Percentiles rank a stretch among this genome's conserved stretches.
Evolutionary conservation across 2,888 invertebrate genomes (phyloP).

Genomic region (Neuroscelio doddi): DNA sequence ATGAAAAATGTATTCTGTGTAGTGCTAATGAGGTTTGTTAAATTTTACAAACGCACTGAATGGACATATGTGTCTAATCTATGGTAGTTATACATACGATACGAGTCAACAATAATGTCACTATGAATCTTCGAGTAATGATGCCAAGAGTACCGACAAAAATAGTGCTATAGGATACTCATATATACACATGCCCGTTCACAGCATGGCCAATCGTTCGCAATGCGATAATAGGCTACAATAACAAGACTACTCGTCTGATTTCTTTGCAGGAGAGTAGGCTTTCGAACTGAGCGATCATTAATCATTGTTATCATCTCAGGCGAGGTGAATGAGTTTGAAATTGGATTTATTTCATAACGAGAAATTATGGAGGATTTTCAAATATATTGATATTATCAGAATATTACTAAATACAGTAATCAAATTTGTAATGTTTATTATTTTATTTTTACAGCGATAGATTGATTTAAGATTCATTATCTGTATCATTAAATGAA

Average conservation of each 20-base stretch:
- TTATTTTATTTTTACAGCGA: not conserved
- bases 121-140: slow-evolving; percentile 15
- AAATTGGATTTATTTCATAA: slow-evolving; percentile 2
- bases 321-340: slow-evolving; percentile 1
- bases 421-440: not conserved
- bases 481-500: too few relatives aligned
- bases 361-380: not conserved
- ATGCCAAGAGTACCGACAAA: slow-evolving; percentile 10
- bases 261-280: slow-evolving; percentile 10
- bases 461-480: too few relatives aligned
- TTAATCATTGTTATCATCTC: slow-evolving; percentile 11
- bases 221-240: slow-evolving; percentile 13
- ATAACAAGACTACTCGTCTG: slow-evolving; percentile 8
- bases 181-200: slow-evolving; percentile 2
- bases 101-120: slow-evolving; percentile 5
- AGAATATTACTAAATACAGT: not conserved
- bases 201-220: slow-evolving; percentile 10
- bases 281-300: slow-evolving; percentile 1
- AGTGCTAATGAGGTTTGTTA: not conserved
- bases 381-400: not conserved
- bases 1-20: too few relatives aligned
- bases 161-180: slow-evolving; percentile 7
- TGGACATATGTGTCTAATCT: slow-evolving; percentile 1
- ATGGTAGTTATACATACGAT: not conserved
- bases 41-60: not conserved